phyloP scores from a whole-genome alignment of 1,140 invertebrate genomes.

The Frieseomelitta varia region DNA sequence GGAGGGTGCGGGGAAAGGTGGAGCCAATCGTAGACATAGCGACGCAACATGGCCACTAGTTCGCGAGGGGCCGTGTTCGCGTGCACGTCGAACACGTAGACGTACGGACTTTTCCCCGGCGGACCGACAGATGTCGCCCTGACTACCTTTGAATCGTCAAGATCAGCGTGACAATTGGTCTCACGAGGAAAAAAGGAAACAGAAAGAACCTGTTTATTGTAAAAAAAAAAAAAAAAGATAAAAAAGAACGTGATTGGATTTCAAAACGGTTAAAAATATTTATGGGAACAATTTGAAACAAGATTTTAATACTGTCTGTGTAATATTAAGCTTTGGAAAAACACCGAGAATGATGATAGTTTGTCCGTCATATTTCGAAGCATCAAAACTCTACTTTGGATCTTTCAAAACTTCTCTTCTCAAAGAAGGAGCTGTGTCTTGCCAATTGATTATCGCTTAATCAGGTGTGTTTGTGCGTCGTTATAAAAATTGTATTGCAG shows the following conservation, averaged over 20 bases:
- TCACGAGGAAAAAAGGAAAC: constrained; percentile 11
- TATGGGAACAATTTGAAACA: constrained; percentile 20
- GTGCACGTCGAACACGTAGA: constrained; percentile 58
- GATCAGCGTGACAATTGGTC: constrained; percentile 47
- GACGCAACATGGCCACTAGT: constrained; percentile 71
- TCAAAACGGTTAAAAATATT: constrained; percentile 2
- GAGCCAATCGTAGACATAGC: constrained; percentile 58
- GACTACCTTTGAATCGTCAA: constrained; percentile 59
- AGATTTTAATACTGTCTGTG: neutral
- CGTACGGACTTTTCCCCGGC: constrained; percentile 47
- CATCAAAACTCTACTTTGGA: neutral
- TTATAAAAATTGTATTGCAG: neutral
- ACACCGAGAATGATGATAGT: constrained; percentile 20
- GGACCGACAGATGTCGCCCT: constrained; percentile 65
- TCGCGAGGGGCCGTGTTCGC: constrained; percentile 65
- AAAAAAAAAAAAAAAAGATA: neutral
- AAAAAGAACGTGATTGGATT: constrained; percentile 12
- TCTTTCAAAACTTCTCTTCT: neutral
- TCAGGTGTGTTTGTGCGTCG: neutral
- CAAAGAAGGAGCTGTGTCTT: neutral
- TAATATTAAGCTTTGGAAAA: constrained; percentile 9
- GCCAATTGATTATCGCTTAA: constrained; percentile 35
- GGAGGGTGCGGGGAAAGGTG: constrained; percentile 36
- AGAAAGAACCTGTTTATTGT: constrained; percentile 14
- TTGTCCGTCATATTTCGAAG: constrained; percentile 14